phyloP scores from a whole-genome alignment of 1,140 invertebrate genomes.

The Maconellicoccus hirsutus region DNA sequence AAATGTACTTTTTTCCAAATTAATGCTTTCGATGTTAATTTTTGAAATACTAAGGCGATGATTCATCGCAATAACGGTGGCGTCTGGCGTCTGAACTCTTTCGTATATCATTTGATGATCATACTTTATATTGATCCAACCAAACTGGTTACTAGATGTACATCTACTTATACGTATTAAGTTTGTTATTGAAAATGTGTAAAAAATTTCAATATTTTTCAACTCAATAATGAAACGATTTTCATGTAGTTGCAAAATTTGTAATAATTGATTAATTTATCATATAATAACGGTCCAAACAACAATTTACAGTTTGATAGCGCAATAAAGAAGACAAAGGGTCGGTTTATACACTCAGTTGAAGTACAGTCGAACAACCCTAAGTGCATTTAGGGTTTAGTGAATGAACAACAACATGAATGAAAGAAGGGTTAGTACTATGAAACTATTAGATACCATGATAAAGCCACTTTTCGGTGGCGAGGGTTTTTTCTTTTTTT shows the following conservation, averaged over 20 bases:
- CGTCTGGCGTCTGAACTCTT: not conserved
- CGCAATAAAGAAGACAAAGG: slow-evolving; percentile 1
- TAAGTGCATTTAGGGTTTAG: not conserved
- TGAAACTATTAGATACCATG: slow-evolving; percentile 19
- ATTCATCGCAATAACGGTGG: not conserved
- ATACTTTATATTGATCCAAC: too few species aligned
- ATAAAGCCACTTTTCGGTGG: slow-evolving; percentile 10
- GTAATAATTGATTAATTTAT: slow-evolving; percentile 18
- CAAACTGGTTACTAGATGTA: too few species aligned
- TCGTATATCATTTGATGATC: too few species aligned
- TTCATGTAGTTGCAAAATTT: not conserved
- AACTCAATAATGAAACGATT: too few species aligned
- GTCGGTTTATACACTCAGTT: slow-evolving; percentile 1
- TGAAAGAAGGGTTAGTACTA: slow-evolving; percentile 16
- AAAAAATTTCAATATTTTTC: too few species aligned
- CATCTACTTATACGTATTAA: too few species aligned
- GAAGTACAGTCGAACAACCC: slow-evolving; percentile 6
- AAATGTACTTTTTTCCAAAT: not conserved
- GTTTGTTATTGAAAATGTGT: too few species aligned
- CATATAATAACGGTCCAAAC: not conserved
- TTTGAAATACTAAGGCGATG: not conserved
- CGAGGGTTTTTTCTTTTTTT: slow-evolving; percentile 4
- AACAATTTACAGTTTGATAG: slow-evolving; percentile 4
- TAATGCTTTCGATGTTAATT: not conserved
- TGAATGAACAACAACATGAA: slow-evolving; percentile 2